phyloP scores from a whole-genome alignment of 53 echinoderm and acorn worm species.

The Zoroaster sp. region DNA sequence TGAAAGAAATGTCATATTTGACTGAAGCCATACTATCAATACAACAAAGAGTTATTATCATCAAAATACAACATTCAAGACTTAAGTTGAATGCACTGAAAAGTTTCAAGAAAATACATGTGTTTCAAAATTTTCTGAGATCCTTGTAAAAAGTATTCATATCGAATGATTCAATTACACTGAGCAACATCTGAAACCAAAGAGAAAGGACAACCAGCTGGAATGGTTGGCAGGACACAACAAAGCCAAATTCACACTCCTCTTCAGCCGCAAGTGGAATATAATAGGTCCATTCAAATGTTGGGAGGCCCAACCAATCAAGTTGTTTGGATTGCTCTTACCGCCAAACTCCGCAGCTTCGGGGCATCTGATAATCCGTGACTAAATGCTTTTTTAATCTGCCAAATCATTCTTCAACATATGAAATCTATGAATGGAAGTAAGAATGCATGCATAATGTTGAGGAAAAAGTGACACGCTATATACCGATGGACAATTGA shows the following conservation, averaged over 20 bases:
- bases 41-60: not conserved
- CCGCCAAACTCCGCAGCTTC: constrained; percentile 17
- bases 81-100: not conserved
- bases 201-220: not conserved
- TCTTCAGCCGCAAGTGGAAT: constrained; percentile 2
- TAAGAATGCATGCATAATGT: constrained; percentile 29
- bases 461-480: not conserved
- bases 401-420: not conserved
- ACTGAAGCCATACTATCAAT: not conserved
- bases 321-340: constrained; percentile 41
- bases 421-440: not conserved
- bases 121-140: not conserved
- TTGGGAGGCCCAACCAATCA: constrained; percentile 53
- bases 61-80: not conserved
- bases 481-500: no score
- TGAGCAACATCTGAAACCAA: not conserved
- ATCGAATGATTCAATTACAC: not conserved
- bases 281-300: constrained; percentile 48
- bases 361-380: constrained; percentile 37
- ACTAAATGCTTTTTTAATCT: constrained; percentile 40
- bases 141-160: not conserved
- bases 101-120: not conserved
- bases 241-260: not conserved
- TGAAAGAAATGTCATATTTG: not conserved
- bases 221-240: not conserved